phyloP scores from a whole-genome alignment of 2,113 vertebrate genomes.

The Hepsetus odoe region DNA sequence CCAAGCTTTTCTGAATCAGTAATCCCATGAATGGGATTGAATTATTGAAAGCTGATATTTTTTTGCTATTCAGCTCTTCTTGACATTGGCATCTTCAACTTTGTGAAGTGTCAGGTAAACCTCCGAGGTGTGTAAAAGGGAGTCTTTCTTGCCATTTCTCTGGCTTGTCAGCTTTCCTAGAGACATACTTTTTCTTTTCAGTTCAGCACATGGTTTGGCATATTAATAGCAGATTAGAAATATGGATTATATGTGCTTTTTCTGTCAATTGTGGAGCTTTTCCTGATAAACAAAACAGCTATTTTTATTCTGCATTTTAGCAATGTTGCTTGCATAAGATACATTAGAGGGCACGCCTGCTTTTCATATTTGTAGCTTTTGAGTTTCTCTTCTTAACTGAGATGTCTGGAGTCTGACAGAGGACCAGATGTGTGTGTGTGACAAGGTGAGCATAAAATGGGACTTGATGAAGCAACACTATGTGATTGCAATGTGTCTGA shows the following conservation, averaged over 20 bases:
- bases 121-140: conserved; percentile 22
- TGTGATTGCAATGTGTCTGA: not conserved
- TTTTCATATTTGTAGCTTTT: conserved; percentile 2
- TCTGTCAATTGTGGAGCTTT: not conserved
- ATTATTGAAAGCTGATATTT: conserved; percentile 53
- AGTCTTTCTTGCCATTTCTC: not conserved
- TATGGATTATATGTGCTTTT: conserved; percentile 9
- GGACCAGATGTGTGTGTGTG: not conserved
- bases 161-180: conserved; percentile 21
- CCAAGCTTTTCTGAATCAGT: conserved; percentile 69
- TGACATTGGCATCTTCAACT: conserved; percentile 61
- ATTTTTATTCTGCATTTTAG: not conserved
- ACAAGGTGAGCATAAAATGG: not conserved
- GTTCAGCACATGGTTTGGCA: not conserved
- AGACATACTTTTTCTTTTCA: not conserved
- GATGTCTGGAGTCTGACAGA: not conserved
- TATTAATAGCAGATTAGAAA: not conserved
- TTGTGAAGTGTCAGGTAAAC: conserved; percentile 37
- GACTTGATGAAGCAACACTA: not conserved
- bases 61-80: conserved; percentile 42
- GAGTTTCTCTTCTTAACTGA: not conserved
- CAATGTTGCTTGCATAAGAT: not conserved
- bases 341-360: not conserved
- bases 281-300: not conserved
- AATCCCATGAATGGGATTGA: conserved; percentile 75